phyloP scores from a whole-genome alignment of 2,888 invertebrate genomes.

The Perizoma flavofasciatum region DNA sequence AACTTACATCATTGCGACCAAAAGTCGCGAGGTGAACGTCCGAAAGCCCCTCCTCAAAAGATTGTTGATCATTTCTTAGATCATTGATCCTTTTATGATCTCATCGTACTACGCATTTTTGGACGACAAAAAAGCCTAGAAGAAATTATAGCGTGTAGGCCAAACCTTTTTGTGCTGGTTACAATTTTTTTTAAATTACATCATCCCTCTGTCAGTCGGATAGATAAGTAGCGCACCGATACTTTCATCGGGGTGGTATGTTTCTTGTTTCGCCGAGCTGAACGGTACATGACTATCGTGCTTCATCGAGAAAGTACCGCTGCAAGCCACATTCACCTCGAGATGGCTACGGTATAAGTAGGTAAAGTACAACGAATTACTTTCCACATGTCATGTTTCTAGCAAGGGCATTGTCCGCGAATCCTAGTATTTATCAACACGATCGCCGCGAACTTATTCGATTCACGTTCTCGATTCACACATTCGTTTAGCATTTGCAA shows the following conservation, averaged over 20 bases:
- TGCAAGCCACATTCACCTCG: conserved; percentile 54
- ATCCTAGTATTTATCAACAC: conserved; percentile 69
- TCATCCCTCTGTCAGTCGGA: conserved; percentile 21
- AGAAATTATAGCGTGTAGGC: conserved; percentile 39
- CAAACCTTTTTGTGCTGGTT: conserved; percentile 38
- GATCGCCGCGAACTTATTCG: conserved; percentile 68
- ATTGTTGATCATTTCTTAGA: conserved; percentile 71
- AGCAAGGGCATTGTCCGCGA: conserved; percentile 66
- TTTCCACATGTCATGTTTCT: conserved; percentile 21
- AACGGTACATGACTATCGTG: conserved; percentile 57
- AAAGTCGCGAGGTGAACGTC: conserved; percentile 69
- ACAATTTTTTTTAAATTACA: conserved; percentile 27
- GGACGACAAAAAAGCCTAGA: conserved; percentile 43
- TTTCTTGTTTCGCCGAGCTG: conserved; percentile 53
- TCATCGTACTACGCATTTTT: conserved; percentile 63
- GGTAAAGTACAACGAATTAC: conserved; percentile 21
- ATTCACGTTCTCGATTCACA: conserved; percentile 79
- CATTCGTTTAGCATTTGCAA: conserved; percentile 72
- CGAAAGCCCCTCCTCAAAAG: conserved; percentile 53
- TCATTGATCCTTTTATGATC: conserved; percentile 81
- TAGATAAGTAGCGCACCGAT: conserved; percentile 38
- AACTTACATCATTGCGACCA: conserved; percentile 75
- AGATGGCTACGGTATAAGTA: conserved; percentile 11
- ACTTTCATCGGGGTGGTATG: conserved; percentile 66
- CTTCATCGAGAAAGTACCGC: conserved; percentile 72